Base-by-base conservation (phyloP, 2,113 vertebrate species). In the Peucedramus taeniatus region DNA sequence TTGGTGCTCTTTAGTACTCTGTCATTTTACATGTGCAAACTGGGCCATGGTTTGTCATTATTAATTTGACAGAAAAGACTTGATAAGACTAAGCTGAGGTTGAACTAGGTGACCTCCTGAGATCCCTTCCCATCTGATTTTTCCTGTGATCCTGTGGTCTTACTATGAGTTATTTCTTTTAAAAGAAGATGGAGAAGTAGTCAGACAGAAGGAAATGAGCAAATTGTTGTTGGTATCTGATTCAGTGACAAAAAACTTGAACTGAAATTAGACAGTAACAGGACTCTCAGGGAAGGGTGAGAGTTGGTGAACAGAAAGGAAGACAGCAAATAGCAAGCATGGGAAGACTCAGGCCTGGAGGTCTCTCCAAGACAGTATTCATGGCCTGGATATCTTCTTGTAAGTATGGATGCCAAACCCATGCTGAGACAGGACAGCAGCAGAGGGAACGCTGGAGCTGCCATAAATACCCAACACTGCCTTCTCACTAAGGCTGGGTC, bases 381-480 rank as follows among this genome's bases (percentile, higher is more conserved):
- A 47, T 10, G 11, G 21, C 12, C 28, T 47, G 20, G 14, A 4
- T 60, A 30, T 42, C 44, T 56, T 64, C 35, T 40, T 10, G 9
- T 1, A 65, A 27, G 3, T 35, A 10, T 7, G 30, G 42, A 53
- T 60, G 8, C 17, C 59, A 66, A 70, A 31, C 7, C 31, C 33
- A 2, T 15, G 8, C 6, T 53, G 45, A 74, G 40, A 35, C 0
- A 0, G 19, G 45, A 5, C 31, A 71, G 21, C n/a, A 4, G 2
- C 30, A 35, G n/a, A 71, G 12, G 10, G 15, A 70, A 53, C 3
- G 6, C 8, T 7, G 30, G 9, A 54, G 20, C 22, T 78, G 45
- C 39, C 23, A 9, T 12, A 7, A 4, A 22, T 27, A 31, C 31
- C 24, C 50, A 81, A 2, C 3, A 0, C 19, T 33, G 6, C 20